phyloP scores from a whole-genome alignment of 2,797 vertebrate genomes.

The Hozukius guyotensis region DNA sequence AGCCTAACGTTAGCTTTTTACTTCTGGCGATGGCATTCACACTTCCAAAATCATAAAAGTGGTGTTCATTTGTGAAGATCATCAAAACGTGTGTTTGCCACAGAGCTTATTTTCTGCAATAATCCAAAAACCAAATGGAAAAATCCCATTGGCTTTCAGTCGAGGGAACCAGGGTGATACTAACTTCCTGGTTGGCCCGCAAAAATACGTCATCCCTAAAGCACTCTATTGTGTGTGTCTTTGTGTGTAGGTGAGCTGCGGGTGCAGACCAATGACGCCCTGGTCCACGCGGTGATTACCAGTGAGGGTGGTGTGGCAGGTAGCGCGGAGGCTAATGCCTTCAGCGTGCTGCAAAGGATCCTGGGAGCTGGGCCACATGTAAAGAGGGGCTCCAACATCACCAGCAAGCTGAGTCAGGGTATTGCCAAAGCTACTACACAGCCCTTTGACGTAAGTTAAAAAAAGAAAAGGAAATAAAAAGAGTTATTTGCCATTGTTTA shows the following conservation, averaged over 20 bases:
- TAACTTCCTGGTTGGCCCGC: no score
- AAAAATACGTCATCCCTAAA: no score
- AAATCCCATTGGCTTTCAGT: no score
- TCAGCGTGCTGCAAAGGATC: slow-evolving; percentile 89
- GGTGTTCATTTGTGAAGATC: accelerated
- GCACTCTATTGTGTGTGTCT: not conserved
- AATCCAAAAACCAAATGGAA: no score
- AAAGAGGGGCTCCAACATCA: slow-evolving; percentile 88
- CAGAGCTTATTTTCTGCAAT: no score
- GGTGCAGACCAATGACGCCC: slow-evolving; percentile 82
- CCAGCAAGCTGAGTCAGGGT: slow-evolving; percentile 87
- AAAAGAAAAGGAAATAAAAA: not conserved
- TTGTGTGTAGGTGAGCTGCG: slow-evolving; percentile 87
- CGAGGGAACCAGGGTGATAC: no score
- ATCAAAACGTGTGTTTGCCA: no score
- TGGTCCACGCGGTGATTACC: slow-evolving; percentile 90
- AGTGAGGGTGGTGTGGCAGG: slow-evolving; percentile 85
- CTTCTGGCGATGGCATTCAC: no score
- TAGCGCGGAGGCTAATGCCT: slow-evolving; percentile 87
- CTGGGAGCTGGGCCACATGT: slow-evolving; percentile 91
- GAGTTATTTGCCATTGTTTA: not conserved
- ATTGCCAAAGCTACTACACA: slow-evolving; percentile 86
- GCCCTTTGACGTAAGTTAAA: slow-evolving; percentile 90
- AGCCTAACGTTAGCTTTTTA: no score
- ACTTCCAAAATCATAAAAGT: no score